Percentiles rank a stretch among this genome's conserved stretches.
phyloP scores from a whole-genome alignment of 2,888 invertebrate species.

The Sinelater perroti region DNA sequence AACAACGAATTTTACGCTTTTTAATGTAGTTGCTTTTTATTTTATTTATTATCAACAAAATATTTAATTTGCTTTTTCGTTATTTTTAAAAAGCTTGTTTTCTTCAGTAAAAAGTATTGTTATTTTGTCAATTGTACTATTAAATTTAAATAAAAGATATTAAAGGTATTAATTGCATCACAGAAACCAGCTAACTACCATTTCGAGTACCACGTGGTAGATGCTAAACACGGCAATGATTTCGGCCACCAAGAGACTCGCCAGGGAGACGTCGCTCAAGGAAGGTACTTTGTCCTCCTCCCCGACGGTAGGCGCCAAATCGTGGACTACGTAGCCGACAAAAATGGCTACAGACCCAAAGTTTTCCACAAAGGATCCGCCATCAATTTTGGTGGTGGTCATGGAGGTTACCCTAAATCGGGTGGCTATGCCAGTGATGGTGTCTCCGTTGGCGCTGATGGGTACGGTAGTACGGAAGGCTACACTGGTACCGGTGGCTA shows the following conservation, averaged over 20 bases:
- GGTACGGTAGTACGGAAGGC: constrained; percentile 48
- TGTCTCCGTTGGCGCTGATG: constrained; percentile 50
- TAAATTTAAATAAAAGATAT: no score
- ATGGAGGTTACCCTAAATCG: constrained; percentile 36
- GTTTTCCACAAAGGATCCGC: constrained; percentile 67
- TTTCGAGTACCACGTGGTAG: constrained; percentile 73
- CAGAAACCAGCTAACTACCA: constrained; percentile 67
- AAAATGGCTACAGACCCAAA: constrained; percentile 71
- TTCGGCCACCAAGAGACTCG: constrained; percentile 74
- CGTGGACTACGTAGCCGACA: constrained; percentile 72
- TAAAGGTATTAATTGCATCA: no score
- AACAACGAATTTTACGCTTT: no score
- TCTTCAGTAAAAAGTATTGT: no score
- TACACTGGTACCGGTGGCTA: no score
- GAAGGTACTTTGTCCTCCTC: constrained; percentile 73
- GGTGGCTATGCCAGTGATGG: no score
- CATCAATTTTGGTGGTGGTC: constrained; percentile 44
- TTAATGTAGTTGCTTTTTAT: no score
- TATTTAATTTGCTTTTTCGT: no score
- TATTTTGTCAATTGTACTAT: no score
- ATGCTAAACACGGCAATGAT: constrained; percentile 72
- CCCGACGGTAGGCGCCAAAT: constrained; percentile 74
- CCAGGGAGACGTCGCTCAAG: constrained; percentile 71
- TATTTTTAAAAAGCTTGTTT: no score
- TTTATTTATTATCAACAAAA: no score